These are phyloP conservation scores for Limosa lapponica DNA, from an alignment of 2,797 vertebrate genomes.

Conservation along the genomic window DNA sequence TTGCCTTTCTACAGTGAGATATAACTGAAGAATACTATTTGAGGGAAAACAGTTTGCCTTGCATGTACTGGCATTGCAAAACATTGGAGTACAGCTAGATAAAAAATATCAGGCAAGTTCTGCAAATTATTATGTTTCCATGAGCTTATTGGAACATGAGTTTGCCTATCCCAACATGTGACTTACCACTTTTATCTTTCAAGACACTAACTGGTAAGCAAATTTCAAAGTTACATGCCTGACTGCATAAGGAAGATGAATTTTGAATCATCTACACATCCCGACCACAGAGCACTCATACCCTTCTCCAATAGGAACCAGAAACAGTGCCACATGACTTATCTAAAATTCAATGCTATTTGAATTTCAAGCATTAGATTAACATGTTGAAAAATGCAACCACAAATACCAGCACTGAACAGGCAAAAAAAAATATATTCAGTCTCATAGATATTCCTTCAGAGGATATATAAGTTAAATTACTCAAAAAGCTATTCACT, in stretches of 20 bases:
- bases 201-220: background rate
- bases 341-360: background rate
- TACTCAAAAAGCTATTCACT: background rate
- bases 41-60: background rate
- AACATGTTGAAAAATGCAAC: background rate
- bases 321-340: background rate
- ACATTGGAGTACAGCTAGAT: background rate
- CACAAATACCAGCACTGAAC: background rate
- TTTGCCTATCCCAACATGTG: background rate
- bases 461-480: background rate
- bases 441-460: background rate
- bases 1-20: background rate
- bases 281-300: background rate
- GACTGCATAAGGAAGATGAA: background rate
- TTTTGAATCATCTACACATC: background rate
- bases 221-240: background rate
- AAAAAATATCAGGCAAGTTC: background rate
- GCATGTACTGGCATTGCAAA: background rate
- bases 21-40: background rate
- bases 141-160: background rate
- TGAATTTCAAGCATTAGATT: background rate
- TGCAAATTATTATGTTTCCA: background rate
- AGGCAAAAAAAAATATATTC: background rate
- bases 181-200: background rate
- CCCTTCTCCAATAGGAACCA: background rate